Conservation (phyloP, 2,797 vertebrate genomes). For the Neosalanx taihuensis region DNA sequence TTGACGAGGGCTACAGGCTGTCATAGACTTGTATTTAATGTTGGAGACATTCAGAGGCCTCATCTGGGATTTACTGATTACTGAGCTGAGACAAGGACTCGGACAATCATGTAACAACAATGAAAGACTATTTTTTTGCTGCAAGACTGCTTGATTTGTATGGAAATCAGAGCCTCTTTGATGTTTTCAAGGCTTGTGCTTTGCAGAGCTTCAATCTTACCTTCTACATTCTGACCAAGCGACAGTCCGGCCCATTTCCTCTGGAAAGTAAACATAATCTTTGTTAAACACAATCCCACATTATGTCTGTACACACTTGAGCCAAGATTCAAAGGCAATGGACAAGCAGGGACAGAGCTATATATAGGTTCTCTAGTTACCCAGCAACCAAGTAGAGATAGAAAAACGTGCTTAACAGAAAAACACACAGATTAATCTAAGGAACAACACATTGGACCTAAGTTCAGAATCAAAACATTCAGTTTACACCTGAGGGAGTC, state of each 20-base stretch:
- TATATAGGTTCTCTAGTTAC: slow-evolving; percentile 14
- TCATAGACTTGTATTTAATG: too few relatives aligned
- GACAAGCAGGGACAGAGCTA: background rate
- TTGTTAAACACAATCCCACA: background rate
- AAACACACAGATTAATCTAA: background rate
- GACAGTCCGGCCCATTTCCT: slow-evolving; percentile 95
- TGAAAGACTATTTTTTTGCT: background rate
- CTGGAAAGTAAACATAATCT: slow-evolving; percentile 55
- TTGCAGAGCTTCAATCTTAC: slow-evolving; percentile 65
- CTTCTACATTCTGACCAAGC: slow-evolving; percentile 91
- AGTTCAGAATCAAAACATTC: background rate
- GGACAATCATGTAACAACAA: background rate
- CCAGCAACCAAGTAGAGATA: background rate
- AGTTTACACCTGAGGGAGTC: background rate
- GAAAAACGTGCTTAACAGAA: background rate
- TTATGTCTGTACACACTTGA: background rate
- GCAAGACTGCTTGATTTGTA: background rate
- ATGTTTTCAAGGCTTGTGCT: background rate
- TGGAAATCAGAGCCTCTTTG: background rate
- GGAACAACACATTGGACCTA: background rate
- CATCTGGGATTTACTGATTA: background rate
- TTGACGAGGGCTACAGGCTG: too few relatives aligned
- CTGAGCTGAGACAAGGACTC: background rate
- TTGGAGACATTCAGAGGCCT: background rate
- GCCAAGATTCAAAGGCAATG: background rate